Percentiles rank a stretch among this genome's conserved stretches.
phyloP scores from a whole-genome alignment of 2,888 invertebrate species.

The Magallana nippona region DNA sequence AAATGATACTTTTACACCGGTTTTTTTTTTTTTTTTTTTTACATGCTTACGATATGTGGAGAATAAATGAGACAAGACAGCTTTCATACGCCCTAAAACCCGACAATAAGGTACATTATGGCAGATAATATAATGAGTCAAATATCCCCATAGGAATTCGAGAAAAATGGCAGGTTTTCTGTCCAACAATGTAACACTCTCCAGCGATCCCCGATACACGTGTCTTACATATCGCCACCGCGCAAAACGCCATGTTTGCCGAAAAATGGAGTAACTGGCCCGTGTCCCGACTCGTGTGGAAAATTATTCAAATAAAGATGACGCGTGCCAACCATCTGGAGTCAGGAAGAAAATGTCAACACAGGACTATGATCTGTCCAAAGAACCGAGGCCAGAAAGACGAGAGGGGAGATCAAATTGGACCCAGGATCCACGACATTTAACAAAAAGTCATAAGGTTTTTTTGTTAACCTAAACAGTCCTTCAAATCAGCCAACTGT shows the following conservation, averaged over 20 bases:
- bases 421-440: background rate
- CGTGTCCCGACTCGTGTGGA: slow-evolving; percentile 28
- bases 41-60: too few relatives aligned
- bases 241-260: slow-evolving; percentile 23
- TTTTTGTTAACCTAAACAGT: too few relatives aligned
- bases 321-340: slow-evolving; percentile 53
- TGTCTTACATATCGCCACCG: slow-evolving; percentile 28
- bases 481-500: background rate
- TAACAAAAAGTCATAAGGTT: background rate
- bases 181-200: slow-evolving; percentile 1
- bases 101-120: background rate
- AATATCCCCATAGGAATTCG: slow-evolving; percentile 25
- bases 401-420: background rate
- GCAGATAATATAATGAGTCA: background rate
- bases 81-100: background rate
- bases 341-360: slow-evolving; percentile 36
- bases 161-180: slow-evolving; percentile 6
- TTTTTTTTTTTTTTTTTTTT: too few relatives aligned
- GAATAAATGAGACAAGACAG: background rate
- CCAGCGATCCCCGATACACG: slow-evolving; percentile 38
- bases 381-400: background rate
- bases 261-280: background rate
- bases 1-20: background rate
- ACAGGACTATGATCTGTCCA: background rate
- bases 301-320: slow-evolving; percentile 35